These are phyloP conservation scores for Drosophila aff. DNA, from an alignment of 1,140 invertebrate genomes.

Conservation along the genomic window DNA sequence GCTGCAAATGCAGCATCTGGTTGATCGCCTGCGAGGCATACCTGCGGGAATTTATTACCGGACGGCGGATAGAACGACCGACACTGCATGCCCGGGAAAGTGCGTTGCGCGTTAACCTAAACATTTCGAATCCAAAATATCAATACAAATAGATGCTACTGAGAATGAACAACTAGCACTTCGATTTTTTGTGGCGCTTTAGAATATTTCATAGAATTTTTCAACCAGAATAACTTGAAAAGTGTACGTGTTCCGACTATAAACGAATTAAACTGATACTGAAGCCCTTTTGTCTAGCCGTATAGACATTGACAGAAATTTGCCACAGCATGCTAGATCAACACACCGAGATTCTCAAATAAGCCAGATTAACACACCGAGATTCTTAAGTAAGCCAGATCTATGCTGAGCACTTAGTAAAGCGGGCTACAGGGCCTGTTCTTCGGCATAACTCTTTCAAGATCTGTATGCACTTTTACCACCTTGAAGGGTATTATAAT, in stretches of 20 bases:
- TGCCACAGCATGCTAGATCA: conserved; percentile 2
- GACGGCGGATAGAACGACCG: neutral
- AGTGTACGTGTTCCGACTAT: conserved; percentile 63
- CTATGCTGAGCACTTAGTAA: no score
- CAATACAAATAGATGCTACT: conserved; percentile 26
- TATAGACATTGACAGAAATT: conserved; percentile 14
- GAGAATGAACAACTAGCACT: conserved; percentile 27
- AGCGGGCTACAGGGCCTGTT: no score
- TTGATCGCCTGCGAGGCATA: conserved; percentile 76
- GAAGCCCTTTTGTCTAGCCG: neutral
- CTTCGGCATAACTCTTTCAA: no score
- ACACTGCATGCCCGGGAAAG: conserved; percentile 1
- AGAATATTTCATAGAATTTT: conserved; percentile 51
- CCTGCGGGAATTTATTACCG: neutral
- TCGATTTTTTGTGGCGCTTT: conserved; percentile 21
- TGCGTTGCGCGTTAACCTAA: conserved; percentile 38
- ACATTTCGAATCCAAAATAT: conserved; percentile 41
- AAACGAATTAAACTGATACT: conserved; percentile 62
- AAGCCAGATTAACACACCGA: neutral
- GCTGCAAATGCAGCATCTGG: conserved; percentile 75
- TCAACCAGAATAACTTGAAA: conserved; percentile 46
- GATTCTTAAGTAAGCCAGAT: neutral
- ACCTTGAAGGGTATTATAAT: no score
- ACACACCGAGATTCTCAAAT: neutral
- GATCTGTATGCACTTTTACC: no score